Evolutionary conservation across 2,888 invertebrate species (phyloP).

Genomic region (Galeopsomyia nigrocyanea): DNA sequence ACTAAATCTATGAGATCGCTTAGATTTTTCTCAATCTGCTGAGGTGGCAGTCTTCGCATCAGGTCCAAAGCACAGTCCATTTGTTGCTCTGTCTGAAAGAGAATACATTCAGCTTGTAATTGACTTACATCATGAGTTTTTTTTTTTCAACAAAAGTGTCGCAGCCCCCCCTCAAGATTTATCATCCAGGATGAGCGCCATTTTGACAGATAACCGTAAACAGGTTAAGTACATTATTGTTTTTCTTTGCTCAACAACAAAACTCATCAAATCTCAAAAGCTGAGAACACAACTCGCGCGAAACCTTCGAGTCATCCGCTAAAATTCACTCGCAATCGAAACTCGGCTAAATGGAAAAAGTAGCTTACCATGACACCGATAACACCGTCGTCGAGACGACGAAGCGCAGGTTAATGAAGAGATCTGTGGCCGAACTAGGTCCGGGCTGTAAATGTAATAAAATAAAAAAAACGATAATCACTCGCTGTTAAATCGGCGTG

Average conservation of each 20-base stretch:
- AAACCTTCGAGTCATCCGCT: not conserved
- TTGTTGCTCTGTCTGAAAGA: conserved; percentile 89
- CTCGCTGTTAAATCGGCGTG: conserved; percentile 52
- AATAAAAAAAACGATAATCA: conserved; percentile 38
- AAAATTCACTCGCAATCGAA: not conserved
- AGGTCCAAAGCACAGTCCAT: conserved; percentile 99
- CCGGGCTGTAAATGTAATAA: not conserved
- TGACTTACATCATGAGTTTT: conserved; percentile 13
- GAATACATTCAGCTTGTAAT: not conserved
- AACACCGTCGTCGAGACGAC: conserved; percentile 40
- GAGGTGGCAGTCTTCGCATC: conserved; percentile 98
- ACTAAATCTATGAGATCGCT: conserved; percentile 98
- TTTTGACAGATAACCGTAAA: conserved; percentile 46
- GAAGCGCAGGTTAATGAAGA: conserved; percentile 1
- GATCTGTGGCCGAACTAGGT: conserved; percentile 5
- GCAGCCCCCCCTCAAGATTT: conserved; percentile 9
- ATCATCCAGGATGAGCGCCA: conserved; percentile 38
- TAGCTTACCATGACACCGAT: conserved; percentile 48
- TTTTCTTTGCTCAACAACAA: conserved; percentile 14
- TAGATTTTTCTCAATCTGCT: conserved; percentile 98
- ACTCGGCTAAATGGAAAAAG: conserved; percentile 18
- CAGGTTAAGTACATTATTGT: conserved; percentile 45
- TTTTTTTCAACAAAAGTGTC: not conserved
- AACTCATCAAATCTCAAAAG: not conserved
- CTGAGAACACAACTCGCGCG: too few relatives aligned